Evolutionary conservation across 1,140 invertebrate genomes (phyloP).

Genomic region (Ips typographus): DNA sequence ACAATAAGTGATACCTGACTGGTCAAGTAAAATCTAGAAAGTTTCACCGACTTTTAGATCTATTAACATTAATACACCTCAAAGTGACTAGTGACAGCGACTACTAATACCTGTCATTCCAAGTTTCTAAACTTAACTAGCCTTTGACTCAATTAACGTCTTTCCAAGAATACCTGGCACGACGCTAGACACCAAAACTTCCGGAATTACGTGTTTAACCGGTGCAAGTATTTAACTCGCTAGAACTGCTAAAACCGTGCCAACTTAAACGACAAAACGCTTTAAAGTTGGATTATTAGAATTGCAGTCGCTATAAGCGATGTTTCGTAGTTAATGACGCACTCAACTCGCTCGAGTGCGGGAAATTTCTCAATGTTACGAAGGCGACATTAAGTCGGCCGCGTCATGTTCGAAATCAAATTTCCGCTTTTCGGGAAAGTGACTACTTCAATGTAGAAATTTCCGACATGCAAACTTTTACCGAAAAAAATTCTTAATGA

Average conservation of each 20-base stretch:
- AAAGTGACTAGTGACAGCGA: too few relatives aligned
- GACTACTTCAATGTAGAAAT: too few relatives aligned
- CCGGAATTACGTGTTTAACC: background rate
- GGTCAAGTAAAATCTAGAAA: too few relatives aligned
- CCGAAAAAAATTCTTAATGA: too few relatives aligned
- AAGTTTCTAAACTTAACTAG: too few relatives aligned
- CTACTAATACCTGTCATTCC: too few relatives aligned
- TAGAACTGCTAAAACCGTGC: background rate
- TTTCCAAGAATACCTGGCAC: too few relatives aligned
- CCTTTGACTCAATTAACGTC: too few relatives aligned
- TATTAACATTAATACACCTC: too few relatives aligned
- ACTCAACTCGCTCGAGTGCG: background rate
- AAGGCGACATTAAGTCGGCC: background rate
- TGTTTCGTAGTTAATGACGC: slow-evolving; percentile 4
- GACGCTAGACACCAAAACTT: background rate
- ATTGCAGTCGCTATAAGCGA: slow-evolving; percentile 1
- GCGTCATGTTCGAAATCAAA: background rate
- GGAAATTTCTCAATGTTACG: slow-evolving; percentile 2
- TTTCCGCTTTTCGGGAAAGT: background rate
- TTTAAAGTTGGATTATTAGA: slow-evolving; percentile 6
- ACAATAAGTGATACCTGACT: too few relatives aligned
- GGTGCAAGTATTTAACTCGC: background rate
- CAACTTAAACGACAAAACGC: slow-evolving; percentile 3
- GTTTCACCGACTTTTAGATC: too few relatives aligned
- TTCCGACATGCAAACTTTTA: too few relatives aligned